A percentile compares a stretch with the other conserved stretches of the same genome.
Evolutionary conservation across 2,797 vertebrate species (phyloP).

Genomic region (Jordanella pulchra): DNA sequence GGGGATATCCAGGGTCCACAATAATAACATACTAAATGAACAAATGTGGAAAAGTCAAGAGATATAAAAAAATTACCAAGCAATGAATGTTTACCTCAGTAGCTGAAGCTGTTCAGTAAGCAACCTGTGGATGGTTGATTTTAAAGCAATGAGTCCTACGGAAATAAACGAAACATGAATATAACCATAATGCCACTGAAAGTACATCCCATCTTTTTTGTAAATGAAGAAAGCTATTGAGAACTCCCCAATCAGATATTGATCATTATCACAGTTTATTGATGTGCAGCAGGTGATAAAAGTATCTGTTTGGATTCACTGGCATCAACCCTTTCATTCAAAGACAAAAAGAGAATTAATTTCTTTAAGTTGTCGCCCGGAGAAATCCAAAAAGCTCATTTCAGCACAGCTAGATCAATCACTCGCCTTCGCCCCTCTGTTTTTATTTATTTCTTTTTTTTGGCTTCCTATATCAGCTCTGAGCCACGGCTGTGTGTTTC

Average conservation of each 20-base stretch:
- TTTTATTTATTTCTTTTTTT: slow-evolving; percentile 53
- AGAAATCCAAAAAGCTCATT: slow-evolving; percentile 66
- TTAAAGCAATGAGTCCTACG: slow-evolving; percentile 71
- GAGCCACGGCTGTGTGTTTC: slow-evolving; percentile 57
- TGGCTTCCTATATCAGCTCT: slow-evolving; percentile 65
- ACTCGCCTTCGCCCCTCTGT: slow-evolving; percentile 40
- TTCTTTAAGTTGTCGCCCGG: slow-evolving; percentile 60
- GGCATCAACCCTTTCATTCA: slow-evolving; percentile 44
- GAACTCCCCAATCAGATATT: slow-evolving; percentile 30
- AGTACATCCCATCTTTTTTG: slow-evolving; percentile 41
- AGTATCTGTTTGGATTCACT: slow-evolving; percentile 63
- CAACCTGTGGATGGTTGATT: slow-evolving; percentile 38
- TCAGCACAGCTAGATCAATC: slow-evolving; percentile 62
- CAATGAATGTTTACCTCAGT: slow-evolving; percentile 9
- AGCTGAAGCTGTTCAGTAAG: not conserved
- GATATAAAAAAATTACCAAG: not conserved
- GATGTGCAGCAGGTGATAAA: slow-evolving; percentile 35
- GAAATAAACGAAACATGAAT: slow-evolving; percentile 47
- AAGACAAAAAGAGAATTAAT: slow-evolving; percentile 47
- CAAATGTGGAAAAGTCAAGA: not conserved
- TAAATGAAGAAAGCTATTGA: slow-evolving; percentile 7
- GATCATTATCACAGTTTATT: no score
- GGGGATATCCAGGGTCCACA: not conserved
- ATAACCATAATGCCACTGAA: slow-evolving; percentile 59
- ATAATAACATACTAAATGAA: not conserved